Evolutionary conservation across 2,113 vertebrate genomes (phyloP), one percentile per base, ranked within the genome.

Genomic region (Oreamnos americanus): DNA sequence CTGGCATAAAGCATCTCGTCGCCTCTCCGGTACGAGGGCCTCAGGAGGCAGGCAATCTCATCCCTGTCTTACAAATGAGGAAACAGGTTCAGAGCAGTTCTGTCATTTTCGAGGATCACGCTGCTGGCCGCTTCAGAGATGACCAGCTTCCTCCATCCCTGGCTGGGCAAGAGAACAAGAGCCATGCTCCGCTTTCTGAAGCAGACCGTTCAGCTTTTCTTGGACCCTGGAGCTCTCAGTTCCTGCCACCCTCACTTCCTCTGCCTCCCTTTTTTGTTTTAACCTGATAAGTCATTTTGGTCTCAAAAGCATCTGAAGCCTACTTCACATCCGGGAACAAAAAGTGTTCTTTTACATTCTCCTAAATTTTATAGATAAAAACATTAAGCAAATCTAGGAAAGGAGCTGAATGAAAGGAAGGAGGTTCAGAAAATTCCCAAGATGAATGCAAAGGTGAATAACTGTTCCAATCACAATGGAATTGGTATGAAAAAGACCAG

Each of bases 281-380:
- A 21, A 45, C 33, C 33, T 90, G 33, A 16, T 21, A 55, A 30
- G 21, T 23, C 71, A 45, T 53, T 60, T 85, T 26, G 2, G 39
- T 51, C 43, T 91, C 45, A 28, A 51, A 4, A 53, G 79, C 19
- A 4, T 53, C 43, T 71, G 28, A 91, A 71, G 16, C 62, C 55
- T 62, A 4, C 2, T 25, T 30, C 49, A 82, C 25, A 11, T 90
- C 33, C 33, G 57, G 28, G 33, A 62, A 64, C 21, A 76, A 76
- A 39, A 62, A 93, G 83, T 67, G 39, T 67, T 55, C n/a, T 51
- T 95, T 78, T 47, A 62, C 7, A 15, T 30, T 71, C 58, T 86
- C 82, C 39, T 83, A 36, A 74, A n/a, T 3, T 83, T 78, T n/a
- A 49, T n/a, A 89, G 7, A 74, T 33, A 55, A 58, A 96, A 94